Evolutionary conservation across 2,113 vertebrate species (phyloP).

Genomic region (zebrafish (Danio rerio)): DNA sequence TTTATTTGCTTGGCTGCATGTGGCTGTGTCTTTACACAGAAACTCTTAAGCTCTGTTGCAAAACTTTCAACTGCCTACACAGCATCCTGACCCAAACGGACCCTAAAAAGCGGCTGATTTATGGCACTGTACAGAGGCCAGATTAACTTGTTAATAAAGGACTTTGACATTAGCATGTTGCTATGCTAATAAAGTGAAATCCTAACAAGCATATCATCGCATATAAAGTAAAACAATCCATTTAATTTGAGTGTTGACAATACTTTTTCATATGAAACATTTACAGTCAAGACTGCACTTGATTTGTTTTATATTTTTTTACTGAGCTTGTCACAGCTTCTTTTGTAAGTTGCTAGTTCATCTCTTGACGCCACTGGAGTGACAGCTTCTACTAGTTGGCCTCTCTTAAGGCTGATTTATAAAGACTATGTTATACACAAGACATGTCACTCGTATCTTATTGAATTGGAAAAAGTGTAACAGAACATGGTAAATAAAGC

Average conservation of each 20-base stretch:
- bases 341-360: no score
- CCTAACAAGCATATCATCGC: background rate
- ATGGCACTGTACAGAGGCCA: background rate
- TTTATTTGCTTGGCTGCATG: background rate
- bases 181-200: background rate
- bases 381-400: no score
- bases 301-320: no score
- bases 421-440: no score
- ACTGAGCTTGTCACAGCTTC: background rate
- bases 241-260: background rate
- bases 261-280: background rate
- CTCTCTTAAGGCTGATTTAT: no score
- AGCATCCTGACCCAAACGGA: background rate
- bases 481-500: no score
- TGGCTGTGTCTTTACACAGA: background rate
- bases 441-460: no score
- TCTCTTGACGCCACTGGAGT: no score
- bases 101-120: constrained; percentile 3
- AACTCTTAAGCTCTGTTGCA: background rate
- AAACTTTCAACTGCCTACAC: constrained; percentile 7
- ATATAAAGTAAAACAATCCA: background rate
- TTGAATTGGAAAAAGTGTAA: no score
- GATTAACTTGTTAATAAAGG: background rate
- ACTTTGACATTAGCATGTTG: background rate
- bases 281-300: background rate